These are phyloP conservation scores for Papilio glaucus DNA, from an alignment of 1,140 invertebrate genomes.

Conservation along the genomic window DNA sequence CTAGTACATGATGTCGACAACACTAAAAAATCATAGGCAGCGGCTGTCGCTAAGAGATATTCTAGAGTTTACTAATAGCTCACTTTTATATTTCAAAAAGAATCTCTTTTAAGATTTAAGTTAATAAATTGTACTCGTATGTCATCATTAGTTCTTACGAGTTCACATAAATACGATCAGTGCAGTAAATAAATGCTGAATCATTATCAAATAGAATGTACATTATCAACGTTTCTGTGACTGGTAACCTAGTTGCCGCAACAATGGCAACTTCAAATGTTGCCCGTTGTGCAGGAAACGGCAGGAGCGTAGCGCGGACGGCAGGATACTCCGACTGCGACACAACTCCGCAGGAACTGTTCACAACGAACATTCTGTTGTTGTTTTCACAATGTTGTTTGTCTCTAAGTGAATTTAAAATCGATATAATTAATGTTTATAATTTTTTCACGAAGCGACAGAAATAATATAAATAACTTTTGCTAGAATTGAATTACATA, in stretches of 20 bases:
- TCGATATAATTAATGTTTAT: not conserved
- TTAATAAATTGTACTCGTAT: too few species aligned
- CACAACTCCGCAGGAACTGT: slow-evolving; percentile 54
- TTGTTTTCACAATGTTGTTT: slow-evolving; percentile 42
- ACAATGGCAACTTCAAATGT: slow-evolving; percentile 46
- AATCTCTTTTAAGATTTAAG: too few species aligned
- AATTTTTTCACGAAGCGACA: too few species aligned
- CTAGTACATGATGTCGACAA: too few species aligned
- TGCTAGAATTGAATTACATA: too few species aligned
- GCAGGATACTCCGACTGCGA: slow-evolving; percentile 57
- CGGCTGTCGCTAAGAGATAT: too few species aligned
- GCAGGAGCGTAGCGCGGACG: slow-evolving; percentile 55
- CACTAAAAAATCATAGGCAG: too few species aligned
- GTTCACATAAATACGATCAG: not conserved
- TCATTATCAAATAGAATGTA: slow-evolving; percentile 29
- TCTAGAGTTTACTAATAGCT: too few species aligned
- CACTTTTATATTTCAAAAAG: too few species aligned
- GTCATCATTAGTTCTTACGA: too few species aligned
- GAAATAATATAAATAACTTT: too few species aligned
- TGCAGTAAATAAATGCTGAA: slow-evolving; percentile 1
- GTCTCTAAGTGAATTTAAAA: slow-evolving; percentile 18
- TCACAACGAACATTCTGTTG: slow-evolving; percentile 46
- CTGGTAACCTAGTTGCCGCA: slow-evolving; percentile 58
- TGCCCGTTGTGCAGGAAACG: slow-evolving; percentile 43
- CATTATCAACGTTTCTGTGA: slow-evolving; percentile 41